A percentile compares a stretch with the other conserved stretches of the same genome.
phyloP scores from a whole-genome alignment of 2,797 vertebrate genomes.

The Pitangus sulphuratus region DNA sequence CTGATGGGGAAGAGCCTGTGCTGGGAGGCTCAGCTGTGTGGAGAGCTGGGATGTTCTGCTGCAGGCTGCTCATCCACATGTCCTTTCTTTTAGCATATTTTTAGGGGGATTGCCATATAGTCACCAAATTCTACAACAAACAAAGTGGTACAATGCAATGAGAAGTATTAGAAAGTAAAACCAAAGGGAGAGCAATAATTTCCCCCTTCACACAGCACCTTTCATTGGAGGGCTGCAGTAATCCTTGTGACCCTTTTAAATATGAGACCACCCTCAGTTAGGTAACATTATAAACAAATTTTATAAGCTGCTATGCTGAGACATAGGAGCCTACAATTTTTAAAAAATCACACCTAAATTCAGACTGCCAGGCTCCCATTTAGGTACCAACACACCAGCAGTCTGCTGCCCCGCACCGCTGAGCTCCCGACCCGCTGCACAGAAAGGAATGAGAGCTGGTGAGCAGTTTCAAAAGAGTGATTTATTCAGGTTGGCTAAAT shows the following conservation, averaged over 20 bases:
- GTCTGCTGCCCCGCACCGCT: neutral
- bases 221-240: neutral
- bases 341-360: neutral
- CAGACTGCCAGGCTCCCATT: neutral
- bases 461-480: neutral
- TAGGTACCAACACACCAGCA: neutral
- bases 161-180: conserved; percentile 22
- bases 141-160: neutral
- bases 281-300: conserved; percentile 13
- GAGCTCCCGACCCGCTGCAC: neutral
- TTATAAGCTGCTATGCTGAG: conserved; percentile 19
- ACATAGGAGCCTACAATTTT: neutral
- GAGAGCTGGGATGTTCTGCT: neutral
- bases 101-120: neutral
- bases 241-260: neutral
- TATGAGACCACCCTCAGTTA: neutral
- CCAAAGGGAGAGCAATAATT: neutral
- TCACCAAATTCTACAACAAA: neutral
- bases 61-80: neutral
- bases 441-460: neutral
- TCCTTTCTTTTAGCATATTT: neutral
- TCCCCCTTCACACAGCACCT: neutral
- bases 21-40: neutral
- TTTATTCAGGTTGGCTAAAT: neutral
- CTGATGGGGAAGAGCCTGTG: neutral